Conservation (phyloP, 2,888 invertebrate genomes). For the Amaurobius ferox region DNA sequence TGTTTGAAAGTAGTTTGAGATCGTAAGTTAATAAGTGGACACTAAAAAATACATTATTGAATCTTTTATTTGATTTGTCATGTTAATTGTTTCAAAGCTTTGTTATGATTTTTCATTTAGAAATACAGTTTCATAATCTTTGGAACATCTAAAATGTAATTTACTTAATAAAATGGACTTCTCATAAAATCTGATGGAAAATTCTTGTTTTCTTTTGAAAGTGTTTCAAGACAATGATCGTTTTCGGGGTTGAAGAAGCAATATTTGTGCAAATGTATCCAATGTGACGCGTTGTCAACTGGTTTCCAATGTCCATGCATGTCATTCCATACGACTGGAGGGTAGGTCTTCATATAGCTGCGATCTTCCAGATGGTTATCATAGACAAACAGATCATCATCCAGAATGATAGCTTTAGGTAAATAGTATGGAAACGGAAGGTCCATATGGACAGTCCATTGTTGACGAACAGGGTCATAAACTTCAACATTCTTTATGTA, state of each 20-base stretch:
- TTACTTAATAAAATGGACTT: slow-evolving; percentile 6
- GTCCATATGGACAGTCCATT: slow-evolving; percentile 13
- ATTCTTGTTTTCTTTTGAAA: slow-evolving; percentile 8
- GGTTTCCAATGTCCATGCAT: background rate
- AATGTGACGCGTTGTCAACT: slow-evolving; percentile 12
- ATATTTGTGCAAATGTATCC: background rate
- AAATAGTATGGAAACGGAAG: slow-evolving; percentile 4
- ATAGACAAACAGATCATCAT: slow-evolving; percentile 20
- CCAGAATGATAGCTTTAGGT: slow-evolving; percentile 17
- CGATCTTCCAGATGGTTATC: slow-evolving; percentile 5
- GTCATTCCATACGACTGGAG: slow-evolving; percentile 23
- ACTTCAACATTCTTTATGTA: slow-evolving; percentile 20
- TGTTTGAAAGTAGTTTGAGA: too few species aligned
- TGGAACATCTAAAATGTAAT: too few species aligned
- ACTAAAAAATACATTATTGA: too few species aligned
- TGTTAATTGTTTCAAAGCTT: too few species aligned
- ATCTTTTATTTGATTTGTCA: too few species aligned
- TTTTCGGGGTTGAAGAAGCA: background rate
- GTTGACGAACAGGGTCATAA: background rate
- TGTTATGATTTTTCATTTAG: too few species aligned
- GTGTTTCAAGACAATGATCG: background rate
- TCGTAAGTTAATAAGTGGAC: too few species aligned
- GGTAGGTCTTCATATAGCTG: background rate
- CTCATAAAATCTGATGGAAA: background rate
- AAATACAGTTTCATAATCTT: too few species aligned